Base-by-base conservation (phyloP, 2,888 invertebrate species). In the Carpatolechia fugitivella region DNA sequence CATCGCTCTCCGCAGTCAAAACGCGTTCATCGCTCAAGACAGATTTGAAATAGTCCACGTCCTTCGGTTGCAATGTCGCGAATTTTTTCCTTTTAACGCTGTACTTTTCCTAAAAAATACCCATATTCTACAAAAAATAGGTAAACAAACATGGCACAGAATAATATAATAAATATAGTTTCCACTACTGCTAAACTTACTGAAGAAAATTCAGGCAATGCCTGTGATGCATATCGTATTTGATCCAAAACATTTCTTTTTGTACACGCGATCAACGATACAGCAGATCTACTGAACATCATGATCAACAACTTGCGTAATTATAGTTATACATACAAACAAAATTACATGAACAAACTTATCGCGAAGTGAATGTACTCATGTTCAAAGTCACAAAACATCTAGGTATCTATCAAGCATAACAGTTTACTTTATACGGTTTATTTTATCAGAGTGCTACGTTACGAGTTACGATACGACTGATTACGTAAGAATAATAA, bases 1-100 rank as follows among this genome's bases (percentile, higher is more conserved):
- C 92, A 68, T 98, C 98, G 49, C 91, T 90, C 16, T 92, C 89
- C 58, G 96, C 95, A n/a, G 95, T 95, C 41, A 97, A 73, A 5
- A 97, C 93, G 66, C 95, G 82, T 18, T 91, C 91, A 53, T 84
- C 77, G 13, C 93, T 94, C 41, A 97, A 81, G 49, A 95, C 71
- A 10, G 91, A 86, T 69, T 89, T 91, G 72, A 97, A 97, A 74
- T 91, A 93, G 49, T 88, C 75, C 50, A 96, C 73, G 77, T 97
- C 94, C 33, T 82, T 72, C 46, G 89, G 75, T 55, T 91, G 80
- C 46, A 95, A 74, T 3, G 68, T 68, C 8, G 91, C 87, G 70
- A 92, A 95, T 24, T 91, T 77, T 60, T 94, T 94, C 61, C 95
- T 91, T 69, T 91, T 85, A 13, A 94, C 82, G 59, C 92, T 86